Conservation (phyloP, 2,888 invertebrate genomes). For the Ellobium chinense region DNA sequence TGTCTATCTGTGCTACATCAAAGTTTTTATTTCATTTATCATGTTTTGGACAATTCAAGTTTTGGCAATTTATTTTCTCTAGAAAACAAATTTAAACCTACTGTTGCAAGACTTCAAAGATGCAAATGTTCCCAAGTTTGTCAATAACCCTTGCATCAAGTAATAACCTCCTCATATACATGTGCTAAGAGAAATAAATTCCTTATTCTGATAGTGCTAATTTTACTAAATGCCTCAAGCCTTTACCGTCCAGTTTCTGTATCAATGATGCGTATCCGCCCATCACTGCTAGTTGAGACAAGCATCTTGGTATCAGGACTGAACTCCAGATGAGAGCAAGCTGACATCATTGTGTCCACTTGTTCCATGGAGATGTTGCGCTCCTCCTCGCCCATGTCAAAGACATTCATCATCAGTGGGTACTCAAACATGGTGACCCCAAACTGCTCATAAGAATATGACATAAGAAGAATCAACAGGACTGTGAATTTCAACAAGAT, state of each 20-base stretch:
- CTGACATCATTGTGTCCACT: constrained; percentile 61
- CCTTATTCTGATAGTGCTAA: too few relatives aligned
- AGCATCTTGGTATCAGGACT: constrained; percentile 62
- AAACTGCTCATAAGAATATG: constrained; percentile 55
- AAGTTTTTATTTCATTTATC: too few relatives aligned
- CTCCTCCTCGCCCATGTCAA: constrained; percentile 35
- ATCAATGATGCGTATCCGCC: constrained; percentile 60
- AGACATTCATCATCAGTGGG: constrained; percentile 59
- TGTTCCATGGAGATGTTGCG: constrained; percentile 40
- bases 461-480: not conserved
- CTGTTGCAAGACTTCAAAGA: too few relatives aligned
- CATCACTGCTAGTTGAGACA: constrained; percentile 60
- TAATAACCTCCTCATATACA: too few relatives aligned
- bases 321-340: constrained; percentile 57
- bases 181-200: too few relatives aligned
- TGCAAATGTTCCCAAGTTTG: too few relatives aligned
- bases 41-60: too few relatives aligned
- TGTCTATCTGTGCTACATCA: too few relatives aligned
- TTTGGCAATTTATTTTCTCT: too few relatives aligned
- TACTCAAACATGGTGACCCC: constrained; percentile 65
- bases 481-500: not conserved
- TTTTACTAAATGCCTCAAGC: constrained; percentile 59
- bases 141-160: too few relatives aligned
- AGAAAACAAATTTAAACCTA: too few relatives aligned
- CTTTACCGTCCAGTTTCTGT: constrained; percentile 51